Conservation (phyloP, 2,113 vertebrate genomes). For the Hymenochirus boettgeri region DNA sequence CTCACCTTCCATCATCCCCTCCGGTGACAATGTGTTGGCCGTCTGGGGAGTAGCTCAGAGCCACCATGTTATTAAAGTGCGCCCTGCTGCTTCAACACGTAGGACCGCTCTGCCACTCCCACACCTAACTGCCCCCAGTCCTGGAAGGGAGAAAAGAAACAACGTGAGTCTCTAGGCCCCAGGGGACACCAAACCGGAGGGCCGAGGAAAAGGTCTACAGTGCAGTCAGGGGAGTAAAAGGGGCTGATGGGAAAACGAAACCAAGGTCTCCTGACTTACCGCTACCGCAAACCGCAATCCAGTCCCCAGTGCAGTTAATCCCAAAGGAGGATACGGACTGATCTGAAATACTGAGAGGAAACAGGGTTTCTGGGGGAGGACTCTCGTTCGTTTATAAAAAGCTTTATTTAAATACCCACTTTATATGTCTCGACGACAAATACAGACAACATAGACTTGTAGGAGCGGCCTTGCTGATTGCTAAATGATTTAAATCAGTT, state of each 20-base stretch:
- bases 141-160: constrained; percentile 48
- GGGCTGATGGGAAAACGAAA: background rate
- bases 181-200: background rate
- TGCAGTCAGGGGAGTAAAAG: background rate
- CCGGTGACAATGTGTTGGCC: constrained; percentile 87
- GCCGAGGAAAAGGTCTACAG: too few relatives aligned
- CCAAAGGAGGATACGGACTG: constrained; percentile 80
- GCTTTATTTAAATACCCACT: too few relatives aligned
- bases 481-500: too few relatives aligned
- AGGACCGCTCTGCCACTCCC: constrained; percentile 98
- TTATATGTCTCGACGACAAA: too few relatives aligned
- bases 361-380: too few relatives aligned
- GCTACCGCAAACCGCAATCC: constrained; percentile 92
- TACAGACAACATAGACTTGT: too few relatives aligned
- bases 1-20: constrained; percentile 92
- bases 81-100: constrained; percentile 94
- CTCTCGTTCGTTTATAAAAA: too few relatives aligned
- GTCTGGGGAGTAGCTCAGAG: constrained; percentile 86
- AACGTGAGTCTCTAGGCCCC: background rate
- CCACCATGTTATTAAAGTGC: constrained; percentile 93
- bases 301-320: constrained; percentile 85
- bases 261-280: constrained; percentile 57
- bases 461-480: too few relatives aligned
- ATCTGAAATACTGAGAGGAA: constrained; percentile 78
- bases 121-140: constrained; percentile 92